Percentiles rank a stretch among this genome's conserved stretches.
These are phyloP conservation scores for Emydocephalus ijimae DNA, from an alignment of 2,113 vertebrate genomes.

Conservation along the genomic window DNA sequence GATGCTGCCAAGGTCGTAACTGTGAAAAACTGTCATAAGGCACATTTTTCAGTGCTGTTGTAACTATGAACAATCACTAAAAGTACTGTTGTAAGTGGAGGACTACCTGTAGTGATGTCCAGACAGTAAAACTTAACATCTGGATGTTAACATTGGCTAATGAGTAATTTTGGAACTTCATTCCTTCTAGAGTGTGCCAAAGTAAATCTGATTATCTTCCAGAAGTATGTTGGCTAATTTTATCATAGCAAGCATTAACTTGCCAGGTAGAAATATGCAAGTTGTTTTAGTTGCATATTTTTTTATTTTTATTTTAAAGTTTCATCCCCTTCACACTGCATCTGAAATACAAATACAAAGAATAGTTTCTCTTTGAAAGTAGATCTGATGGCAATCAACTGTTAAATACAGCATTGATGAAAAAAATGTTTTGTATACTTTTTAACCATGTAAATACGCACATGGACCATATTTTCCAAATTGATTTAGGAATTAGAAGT, in stretches of 20 bases:
- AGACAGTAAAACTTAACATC: too few relatives aligned
- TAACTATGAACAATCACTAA: not conserved
- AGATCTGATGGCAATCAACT: not conserved
- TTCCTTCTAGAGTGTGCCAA: not conserved
- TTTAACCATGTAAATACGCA: not conserved
- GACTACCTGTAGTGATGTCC: not conserved
- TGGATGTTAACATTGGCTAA: not conserved
- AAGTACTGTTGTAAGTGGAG: not conserved
- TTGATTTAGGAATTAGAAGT: conserved; percentile 15
- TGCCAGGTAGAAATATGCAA: not conserved
- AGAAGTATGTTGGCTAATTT: not conserved
- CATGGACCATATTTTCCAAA: not conserved
- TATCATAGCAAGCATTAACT: not conserved
- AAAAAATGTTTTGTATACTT: not conserved
- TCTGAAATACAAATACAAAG: not conserved
- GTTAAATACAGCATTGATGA: not conserved
- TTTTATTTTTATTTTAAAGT: not conserved
- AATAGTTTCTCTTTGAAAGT: conserved; percentile 2
- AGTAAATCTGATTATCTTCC: not conserved
- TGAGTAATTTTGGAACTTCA: not conserved
- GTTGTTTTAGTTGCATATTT: not conserved
- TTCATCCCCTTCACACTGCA: not conserved
- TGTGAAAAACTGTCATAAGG: not conserved
- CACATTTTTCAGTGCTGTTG: not conserved
- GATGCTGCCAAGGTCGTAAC: not conserved